Evolutionary conservation across 2,888 invertebrate genomes (phyloP).

Genomic region (Polydrusus cervinus): DNA sequence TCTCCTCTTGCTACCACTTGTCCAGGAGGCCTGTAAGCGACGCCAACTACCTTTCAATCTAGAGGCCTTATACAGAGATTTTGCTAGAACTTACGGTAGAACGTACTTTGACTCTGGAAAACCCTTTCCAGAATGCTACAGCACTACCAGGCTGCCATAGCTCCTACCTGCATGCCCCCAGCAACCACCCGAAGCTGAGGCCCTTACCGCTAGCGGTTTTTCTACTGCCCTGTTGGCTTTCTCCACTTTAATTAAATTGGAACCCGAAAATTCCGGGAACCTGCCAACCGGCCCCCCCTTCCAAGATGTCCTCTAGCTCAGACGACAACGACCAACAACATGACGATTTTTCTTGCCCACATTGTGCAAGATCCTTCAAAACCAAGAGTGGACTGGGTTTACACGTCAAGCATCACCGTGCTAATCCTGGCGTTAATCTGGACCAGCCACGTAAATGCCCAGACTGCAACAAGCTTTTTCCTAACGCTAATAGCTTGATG

Average conservation of each 20-base stretch:
- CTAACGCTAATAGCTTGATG: slow-evolving; percentile 7
- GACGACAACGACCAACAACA: neutral
- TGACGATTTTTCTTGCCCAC: neutral
- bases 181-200: neutral
- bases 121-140: slow-evolving; percentile 14
- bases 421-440: neutral
- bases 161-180: neutral
- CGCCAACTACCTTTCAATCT: neutral
- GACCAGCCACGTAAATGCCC: neutral
- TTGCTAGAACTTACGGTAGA: neutral
- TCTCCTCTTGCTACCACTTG: neutral
- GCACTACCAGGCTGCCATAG: neutral
- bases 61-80: neutral
- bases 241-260: neutral
- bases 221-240: neutral
- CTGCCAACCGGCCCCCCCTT: neutral
- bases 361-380: neutral
- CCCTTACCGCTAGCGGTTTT: neutral
- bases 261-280: slow-evolving; percentile 4
- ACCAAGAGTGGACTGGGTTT: neutral
- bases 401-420: neutral
- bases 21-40: neutral
- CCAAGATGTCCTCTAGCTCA: slow-evolving; percentile 2
- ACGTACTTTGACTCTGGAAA: neutral
- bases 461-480: neutral